Conservation (phyloP, 2,888 invertebrate species). For the Aleiodes alternator region DNA sequence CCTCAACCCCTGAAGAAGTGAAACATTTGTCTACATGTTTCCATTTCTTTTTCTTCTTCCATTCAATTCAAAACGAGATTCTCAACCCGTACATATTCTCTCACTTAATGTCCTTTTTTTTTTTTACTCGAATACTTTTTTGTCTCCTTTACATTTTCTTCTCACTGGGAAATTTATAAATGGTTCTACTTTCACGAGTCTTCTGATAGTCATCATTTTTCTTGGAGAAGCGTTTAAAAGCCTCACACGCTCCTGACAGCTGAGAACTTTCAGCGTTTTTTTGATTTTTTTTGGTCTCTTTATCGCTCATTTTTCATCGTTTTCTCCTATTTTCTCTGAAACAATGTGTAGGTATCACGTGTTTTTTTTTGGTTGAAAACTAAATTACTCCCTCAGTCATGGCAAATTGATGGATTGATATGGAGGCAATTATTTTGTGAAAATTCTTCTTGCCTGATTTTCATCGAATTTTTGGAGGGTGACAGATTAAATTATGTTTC, state of each 20-base stretch:
- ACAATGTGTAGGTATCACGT: no score
- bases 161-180: conserved; percentile 14
- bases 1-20: neutral
- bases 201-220: conserved; percentile 14
- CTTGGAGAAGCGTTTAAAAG: neutral
- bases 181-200: neutral
- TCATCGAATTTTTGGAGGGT: no score
- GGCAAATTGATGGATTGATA: no score
- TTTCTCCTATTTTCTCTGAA: no score
- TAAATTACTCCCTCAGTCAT: no score
- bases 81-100: neutral
- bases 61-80: conserved; percentile 19
- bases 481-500: no score
- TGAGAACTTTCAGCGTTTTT: neutral
- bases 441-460: no score
- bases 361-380: no score
- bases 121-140: neutral
- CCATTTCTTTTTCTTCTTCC: neutral
- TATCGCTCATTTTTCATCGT: no score
- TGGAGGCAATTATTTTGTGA: no score
- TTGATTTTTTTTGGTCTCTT: no score
- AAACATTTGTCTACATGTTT: conserved; percentile 2
- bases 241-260: neutral
- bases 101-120: neutral
- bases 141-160: neutral